Evolutionary conservation across 64 coral and sea anemone species (phyloP).

Genomic region (Stichodactyla mertensii): DNA sequence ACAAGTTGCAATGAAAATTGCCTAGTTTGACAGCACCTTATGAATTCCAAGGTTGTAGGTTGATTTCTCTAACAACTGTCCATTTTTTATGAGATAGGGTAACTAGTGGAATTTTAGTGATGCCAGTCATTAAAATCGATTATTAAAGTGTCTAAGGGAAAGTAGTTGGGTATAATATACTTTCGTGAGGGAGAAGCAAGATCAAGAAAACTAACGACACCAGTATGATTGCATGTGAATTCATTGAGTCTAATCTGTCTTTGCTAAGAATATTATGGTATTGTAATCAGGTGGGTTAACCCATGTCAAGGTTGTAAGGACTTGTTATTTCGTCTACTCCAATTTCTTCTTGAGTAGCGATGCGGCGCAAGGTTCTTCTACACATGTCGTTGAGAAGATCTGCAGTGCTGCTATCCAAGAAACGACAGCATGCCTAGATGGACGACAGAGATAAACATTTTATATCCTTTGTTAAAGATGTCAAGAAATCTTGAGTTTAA

Average conservation of each 20-base stretch:
- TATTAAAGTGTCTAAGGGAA: too few species aligned
- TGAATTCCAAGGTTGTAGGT: too few species aligned
- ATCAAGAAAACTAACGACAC: background rate
- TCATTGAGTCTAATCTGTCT: background rate
- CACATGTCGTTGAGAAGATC: slow-evolving; percentile 66
- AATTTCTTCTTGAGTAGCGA: slow-evolving; percentile 57
- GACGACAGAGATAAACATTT: background rate
- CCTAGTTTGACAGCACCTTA: too few species aligned
- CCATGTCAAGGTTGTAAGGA: slow-evolving; percentile 13
- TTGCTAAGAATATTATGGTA: background rate
- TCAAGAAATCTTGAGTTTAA: too few species aligned
- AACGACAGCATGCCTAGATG: slow-evolving; percentile 51
- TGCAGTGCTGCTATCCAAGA: slow-evolving; percentile 56
- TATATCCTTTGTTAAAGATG: background rate
- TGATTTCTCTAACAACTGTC: too few species aligned
- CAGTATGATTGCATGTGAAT: background rate
- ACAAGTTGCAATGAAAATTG: too few species aligned
- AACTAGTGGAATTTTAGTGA: too few species aligned
- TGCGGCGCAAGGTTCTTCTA: slow-evolving; percentile 61
- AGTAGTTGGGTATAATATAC: too few species aligned
- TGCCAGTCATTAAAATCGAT: too few species aligned
- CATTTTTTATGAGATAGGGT: too few species aligned
- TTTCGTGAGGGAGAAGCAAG: too few species aligned
- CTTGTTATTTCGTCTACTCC: slow-evolving; percentile 17
- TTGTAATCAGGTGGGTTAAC: background rate